Evolutionary conservation across 2,888 invertebrate genomes (phyloP).

Genomic region (Drosophila leonis): DNA sequence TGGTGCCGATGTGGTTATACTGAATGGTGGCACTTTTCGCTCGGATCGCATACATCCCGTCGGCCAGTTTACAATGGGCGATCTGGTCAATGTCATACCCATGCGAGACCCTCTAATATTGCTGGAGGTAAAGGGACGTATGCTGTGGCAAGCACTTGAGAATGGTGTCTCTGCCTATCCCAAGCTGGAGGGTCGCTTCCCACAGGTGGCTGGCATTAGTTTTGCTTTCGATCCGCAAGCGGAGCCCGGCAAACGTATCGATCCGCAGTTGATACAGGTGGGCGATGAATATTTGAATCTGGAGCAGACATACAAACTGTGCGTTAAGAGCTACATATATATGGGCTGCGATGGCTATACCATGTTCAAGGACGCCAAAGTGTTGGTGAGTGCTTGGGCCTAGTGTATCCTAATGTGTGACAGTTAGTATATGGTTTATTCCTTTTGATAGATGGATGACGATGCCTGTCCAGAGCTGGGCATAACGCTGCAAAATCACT

Average conservation of each 20-base stretch:
- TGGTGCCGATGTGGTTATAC: conserved; percentile 92
- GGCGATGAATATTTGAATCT: conserved; percentile 93
- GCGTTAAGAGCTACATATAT: conserved; percentile 93
- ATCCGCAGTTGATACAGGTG: conserved; percentile 91
- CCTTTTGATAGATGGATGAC: conserved; percentile 89
- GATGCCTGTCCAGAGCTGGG: conserved; percentile 95
- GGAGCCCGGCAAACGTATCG: conserved; percentile 90
- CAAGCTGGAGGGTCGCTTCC: conserved; percentile 94
- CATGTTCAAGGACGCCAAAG: conserved; percentile 90
- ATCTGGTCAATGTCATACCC: conserved; percentile 93
- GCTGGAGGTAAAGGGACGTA: conserved; percentile 90
- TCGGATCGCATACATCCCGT: conserved; percentile 89
- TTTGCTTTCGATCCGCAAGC: conserved; percentile 91
- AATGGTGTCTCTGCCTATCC: conserved; percentile 95
- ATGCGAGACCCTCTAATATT: conserved; percentile 94
- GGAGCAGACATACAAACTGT: conserved; percentile 91
- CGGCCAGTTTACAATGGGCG: conserved; percentile 94
- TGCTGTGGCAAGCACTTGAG: conserved; percentile 91
- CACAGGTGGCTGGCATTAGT: conserved; percentile 92
- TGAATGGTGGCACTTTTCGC: conserved; percentile 90
- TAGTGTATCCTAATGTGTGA: accelerated
- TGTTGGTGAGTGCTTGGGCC: conserved; percentile 88
- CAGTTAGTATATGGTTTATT: background rate
- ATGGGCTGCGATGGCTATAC: conserved; percentile 94
- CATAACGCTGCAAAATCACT: conserved; percentile 95